Evolutionary conservation across 2,113 vertebrate species (phyloP).

Genomic region (Helogale parvula): DNA sequence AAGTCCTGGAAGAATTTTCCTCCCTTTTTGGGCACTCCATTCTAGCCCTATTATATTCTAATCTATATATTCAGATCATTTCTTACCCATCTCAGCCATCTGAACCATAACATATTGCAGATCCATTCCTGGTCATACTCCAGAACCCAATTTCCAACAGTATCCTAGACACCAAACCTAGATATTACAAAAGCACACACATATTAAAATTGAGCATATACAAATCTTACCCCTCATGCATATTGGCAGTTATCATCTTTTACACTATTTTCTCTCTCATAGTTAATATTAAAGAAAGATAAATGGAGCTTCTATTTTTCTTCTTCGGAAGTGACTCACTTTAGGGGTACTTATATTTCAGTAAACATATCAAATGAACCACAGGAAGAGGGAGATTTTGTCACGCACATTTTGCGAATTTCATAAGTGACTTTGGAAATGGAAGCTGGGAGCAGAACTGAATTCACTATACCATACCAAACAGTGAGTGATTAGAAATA

Average conservation of each 20-base stretch:
- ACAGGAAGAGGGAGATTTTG: not conserved
- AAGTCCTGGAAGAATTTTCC: not conserved
- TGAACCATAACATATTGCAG: not conserved
- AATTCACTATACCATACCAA: not conserved
- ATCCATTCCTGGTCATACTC: not conserved
- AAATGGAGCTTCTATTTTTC: not conserved
- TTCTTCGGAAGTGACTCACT: not conserved
- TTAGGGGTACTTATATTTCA: not conserved
- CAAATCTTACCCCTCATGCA: not conserved
- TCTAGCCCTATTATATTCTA: not conserved
- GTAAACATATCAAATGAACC: not conserved
- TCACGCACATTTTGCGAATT: not conserved
- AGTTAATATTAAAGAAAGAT: not conserved
- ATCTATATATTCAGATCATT: not conserved
- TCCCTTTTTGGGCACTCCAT: not conserved
- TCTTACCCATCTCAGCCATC: not conserved
- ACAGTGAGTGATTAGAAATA: not conserved
- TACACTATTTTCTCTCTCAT: not conserved
- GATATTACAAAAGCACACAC: not conserved
- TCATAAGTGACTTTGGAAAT: not conserved
- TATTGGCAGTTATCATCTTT: not conserved
- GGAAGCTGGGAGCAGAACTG: not conserved
- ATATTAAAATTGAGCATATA: not conserved
- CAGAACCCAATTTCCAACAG: not conserved
- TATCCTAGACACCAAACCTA: not conserved